Base-by-base conservation (phyloP, 2,113 vertebrate species). In the Anser cygnoides region DNA sequence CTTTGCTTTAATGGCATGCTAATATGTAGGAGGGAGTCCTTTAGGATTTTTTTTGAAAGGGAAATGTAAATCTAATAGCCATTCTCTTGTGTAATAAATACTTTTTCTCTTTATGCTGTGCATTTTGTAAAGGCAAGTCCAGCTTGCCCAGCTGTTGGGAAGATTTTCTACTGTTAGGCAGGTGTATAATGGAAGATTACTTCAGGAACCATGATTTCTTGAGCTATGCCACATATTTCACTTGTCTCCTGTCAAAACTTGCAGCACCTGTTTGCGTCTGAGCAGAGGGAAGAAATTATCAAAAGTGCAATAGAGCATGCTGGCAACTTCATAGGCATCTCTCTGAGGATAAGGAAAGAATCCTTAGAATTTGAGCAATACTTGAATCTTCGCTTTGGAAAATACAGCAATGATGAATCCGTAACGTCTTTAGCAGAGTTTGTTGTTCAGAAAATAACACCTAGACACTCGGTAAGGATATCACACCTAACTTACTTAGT, bases 401-500 rank as follows among this genome's bases (percentile, higher is more conserved):
- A 99, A 95, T 99, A 99, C 95, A 98, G 99, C 98, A 99, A 98
- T 8, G 99, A 99, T 84, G 99, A 99, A 92, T 99, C 98, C 93
- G 98, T 99, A 96, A 99, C 99, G 21, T 99, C 99, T 43, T 98
- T 99, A 97, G 99, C 99, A 15, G 99, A 99, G 96, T 99, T 99
- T 59, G 96, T 99, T 94, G 99, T 99, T 91, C 99, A 99, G 96
- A 99, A 99, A 98, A 98, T 99, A 98, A 98, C 99, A 20, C 97
- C 98, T 66, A 98, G 99, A 62, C 99, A 99, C 91, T 74, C 71
- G 98, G 99, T 99, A 95, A 99, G 99, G 65, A 5, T 19, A 54
- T 37, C 68, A 54, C 28, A 63, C 62, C 82, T 87, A 94, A 94
- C 19, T 75, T n/a, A 61, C 43, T 65, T 76, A 46, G 17, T 93